phyloP scores from a whole-genome alignment of 1,140 invertebrate species.

The Magallana ariakensis region DNA sequence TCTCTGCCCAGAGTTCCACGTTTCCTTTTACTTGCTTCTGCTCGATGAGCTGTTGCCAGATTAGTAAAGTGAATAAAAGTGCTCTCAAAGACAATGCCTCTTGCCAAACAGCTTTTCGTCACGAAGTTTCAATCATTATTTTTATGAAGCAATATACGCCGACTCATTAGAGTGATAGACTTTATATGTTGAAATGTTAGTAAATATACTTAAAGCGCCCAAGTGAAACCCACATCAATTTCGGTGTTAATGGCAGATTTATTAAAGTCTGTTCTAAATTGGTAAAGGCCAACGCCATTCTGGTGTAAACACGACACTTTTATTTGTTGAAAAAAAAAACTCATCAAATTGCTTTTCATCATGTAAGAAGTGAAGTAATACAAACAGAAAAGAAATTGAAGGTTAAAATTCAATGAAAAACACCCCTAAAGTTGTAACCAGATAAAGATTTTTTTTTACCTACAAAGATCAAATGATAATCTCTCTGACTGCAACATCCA shows the following conservation, averaged over 20 bases:
- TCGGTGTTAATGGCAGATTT: neutral
- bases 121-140: neutral
- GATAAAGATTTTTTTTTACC: neutral
- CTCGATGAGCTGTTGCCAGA: neutral
- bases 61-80: neutral
- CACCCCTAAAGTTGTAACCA: neutral
- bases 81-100: neutral
- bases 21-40: neutral
- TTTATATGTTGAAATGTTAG: neutral
- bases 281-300: neutral
- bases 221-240: neutral
- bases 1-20: neutral
- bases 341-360: conserved; percentile 8
- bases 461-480: neutral
- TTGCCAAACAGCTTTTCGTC: neutral
- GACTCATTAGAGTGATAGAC: neutral
- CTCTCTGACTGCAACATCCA: neutral
- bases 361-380: neutral
- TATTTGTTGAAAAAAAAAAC: neutral
- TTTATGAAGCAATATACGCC: neutral
- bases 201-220: neutral
- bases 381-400: neutral
- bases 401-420: neutral
- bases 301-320: neutral
- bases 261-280: conserved; percentile 7